Percentiles rank a stretch among this genome's conserved stretches.
phyloP scores from a whole-genome alignment of 2,888 invertebrate genomes.

The Cantharis nigra region DNA sequence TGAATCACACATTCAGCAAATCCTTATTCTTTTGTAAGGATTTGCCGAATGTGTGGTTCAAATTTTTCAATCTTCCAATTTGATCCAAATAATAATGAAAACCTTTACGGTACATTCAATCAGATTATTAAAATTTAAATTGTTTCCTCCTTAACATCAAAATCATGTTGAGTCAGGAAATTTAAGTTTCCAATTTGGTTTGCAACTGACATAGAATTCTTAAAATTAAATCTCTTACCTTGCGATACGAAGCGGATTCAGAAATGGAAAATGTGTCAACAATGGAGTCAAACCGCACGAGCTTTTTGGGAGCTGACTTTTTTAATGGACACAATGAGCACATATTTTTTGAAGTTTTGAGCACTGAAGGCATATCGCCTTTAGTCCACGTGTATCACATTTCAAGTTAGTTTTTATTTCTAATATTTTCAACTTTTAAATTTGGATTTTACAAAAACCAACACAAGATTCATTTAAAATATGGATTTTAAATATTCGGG shows the following conservation, averaged over 20 bases:
- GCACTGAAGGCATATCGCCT: slow-evolving; percentile 58
- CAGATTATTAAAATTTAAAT: not conserved
- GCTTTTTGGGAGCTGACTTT: slow-evolving; percentile 61
- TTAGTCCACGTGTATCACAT: slow-evolving; percentile 19
- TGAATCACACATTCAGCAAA: not conserved
- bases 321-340: slow-evolving; percentile 65
- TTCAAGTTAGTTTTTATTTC: not conserved
- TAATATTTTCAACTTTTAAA: not conserved
- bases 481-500: not conserved
- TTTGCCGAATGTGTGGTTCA: not conserved
- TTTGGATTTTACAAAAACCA: not conserved
- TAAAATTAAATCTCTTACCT: slow-evolving; percentile 28
- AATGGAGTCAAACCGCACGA: slow-evolving; percentile 65
- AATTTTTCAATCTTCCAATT: not conserved
- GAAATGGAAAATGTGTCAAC: slow-evolving; percentile 67
- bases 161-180: not conserved
- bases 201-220: not conserved
- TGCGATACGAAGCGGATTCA: slow-evolving; percentile 45
- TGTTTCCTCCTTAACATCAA: not conserved
- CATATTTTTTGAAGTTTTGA: slow-evolving; percentile 58
- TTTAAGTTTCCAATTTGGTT: not conserved
- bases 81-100: not conserved
- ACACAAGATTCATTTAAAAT: not conserved
- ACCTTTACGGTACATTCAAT: not conserved
- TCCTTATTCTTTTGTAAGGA: not conserved